Base-by-base conservation (phyloP, 2,113 vertebrate genomes). In the Camelus bactrianus region DNA sequence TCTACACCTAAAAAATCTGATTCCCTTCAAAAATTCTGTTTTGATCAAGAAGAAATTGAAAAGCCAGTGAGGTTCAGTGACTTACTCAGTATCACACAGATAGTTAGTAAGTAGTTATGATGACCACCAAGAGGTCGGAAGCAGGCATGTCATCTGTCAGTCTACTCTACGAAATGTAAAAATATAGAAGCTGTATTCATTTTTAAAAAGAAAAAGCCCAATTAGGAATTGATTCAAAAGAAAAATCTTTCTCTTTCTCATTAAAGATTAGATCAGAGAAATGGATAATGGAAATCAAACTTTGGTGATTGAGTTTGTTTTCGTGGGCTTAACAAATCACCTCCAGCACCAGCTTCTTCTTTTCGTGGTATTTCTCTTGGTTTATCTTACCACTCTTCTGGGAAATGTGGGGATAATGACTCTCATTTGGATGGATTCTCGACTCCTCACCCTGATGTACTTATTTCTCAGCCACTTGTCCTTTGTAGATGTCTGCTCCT, bases 401-500 rank as follows among this genome's bases (percentile, higher is more conserved):
- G 96, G 94, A 32, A 98, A 97, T 14, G 1, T 96, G 91, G 97
- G 95, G 0, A 92, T 91, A 65, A 67, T 89, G 69, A 64, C 12
- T 3, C 30, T 98, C 32, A 95, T 97, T 76, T 87, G 80, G 81
- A 32, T 97, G 70, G 93, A 94, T 64, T 87, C 69, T 8, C 13
- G 30, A 28, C 94, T 97, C 81, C 91, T 92, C 30, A 95, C 50
- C 0, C 95, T 97, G 4, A 95, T 96, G 97, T 97, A 98, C 73
- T 95, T 97, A 89, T 97, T 97, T 12, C 97, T 98, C 32, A 94
- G 92, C 14, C 97, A 97, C 10, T 79, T 98, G 87, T 96, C 98
- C 17, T 96, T 87, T 79, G 89, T 97, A 90, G 97, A 98, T 48
- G 11, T 83, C 24, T 98, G 96, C 46, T 98, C 94, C 15, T 92